phyloP scores from a whole-genome alignment of 92 coral and sea anemone species.

The Porites cylindrica region DNA sequence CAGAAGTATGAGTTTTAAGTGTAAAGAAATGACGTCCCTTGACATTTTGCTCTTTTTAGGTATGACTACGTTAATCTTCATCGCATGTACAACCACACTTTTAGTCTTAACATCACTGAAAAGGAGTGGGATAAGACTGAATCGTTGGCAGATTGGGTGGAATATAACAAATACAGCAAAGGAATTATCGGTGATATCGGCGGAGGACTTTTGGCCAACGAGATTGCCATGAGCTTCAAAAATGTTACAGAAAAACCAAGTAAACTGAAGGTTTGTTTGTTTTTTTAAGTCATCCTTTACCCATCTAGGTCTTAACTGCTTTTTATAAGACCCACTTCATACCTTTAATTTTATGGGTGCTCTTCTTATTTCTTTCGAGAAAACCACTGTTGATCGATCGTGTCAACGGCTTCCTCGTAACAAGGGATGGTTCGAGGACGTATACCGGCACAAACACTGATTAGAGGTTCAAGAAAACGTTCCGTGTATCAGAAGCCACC shows the following conservation, averaged over 20 bases:
- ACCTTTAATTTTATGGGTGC: too few relatives aligned
- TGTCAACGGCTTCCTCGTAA: too few relatives aligned
- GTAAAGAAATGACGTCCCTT: too few relatives aligned
- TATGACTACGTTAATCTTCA: conserved; percentile 85
- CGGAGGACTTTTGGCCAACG: conserved; percentile 77
- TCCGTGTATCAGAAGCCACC: too few relatives aligned
- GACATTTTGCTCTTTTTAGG: conserved; percentile 24
- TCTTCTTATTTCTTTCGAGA: too few relatives aligned
- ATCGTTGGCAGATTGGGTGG: conserved; percentile 79
- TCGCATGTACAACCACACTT: conserved; percentile 66
- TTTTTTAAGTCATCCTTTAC: too few relatives aligned
- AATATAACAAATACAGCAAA: conserved; percentile 76
- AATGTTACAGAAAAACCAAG: conserved; percentile 26
- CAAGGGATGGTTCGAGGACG: too few relatives aligned
- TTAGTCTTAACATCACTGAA: conserved; percentile 64
- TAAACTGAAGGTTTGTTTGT: conserved; percentile 54
- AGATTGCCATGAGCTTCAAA: conserved; percentile 61
- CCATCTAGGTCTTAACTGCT: too few relatives aligned
- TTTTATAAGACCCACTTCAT: too few relatives aligned
- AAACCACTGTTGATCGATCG: too few relatives aligned
- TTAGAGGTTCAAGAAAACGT: too few relatives aligned
- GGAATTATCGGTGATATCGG: conserved; percentile 69
- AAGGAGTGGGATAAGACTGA: conserved; percentile 65
- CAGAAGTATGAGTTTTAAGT: neutral
- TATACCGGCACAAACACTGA: too few relatives aligned